Evolutionary conservation across 2,797 vertebrate genomes (phyloP).

Genomic region (Tauraco hartlaubi): DNA sequence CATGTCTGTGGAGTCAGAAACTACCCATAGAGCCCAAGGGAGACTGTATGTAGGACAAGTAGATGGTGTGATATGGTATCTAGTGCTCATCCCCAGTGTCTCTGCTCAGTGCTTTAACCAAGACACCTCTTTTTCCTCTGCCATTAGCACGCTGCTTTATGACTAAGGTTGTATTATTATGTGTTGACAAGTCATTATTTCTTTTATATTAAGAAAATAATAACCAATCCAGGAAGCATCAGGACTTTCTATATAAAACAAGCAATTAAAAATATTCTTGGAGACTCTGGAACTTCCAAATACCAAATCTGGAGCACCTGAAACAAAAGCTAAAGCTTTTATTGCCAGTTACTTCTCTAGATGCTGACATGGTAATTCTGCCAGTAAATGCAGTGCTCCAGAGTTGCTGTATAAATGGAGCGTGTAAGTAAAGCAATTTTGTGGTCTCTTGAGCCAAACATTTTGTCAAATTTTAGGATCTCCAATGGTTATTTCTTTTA

Average conservation of each 20-base stretch:
- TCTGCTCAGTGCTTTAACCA: neutral
- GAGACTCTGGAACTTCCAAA: neutral
- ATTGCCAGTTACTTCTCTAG: neutral
- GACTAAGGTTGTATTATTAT: neutral
- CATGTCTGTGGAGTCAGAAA: fast-evolving
- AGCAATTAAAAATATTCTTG: neutral
- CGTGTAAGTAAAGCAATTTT: neutral
- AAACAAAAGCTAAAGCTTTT: neutral
- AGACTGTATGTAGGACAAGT: neutral
- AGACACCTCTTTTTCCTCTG: neutral
- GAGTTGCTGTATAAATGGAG: neutral
- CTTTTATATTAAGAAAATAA: neutral
- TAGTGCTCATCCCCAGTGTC: neutral
- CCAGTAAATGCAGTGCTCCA: neutral
- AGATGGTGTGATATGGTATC: neutral
- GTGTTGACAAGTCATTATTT: neutral
- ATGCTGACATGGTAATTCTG: neutral
- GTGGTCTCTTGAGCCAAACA: neutral
- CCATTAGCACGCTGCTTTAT: neutral
- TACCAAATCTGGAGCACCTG: neutral
- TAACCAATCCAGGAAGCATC: neutral
- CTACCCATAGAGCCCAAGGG: neutral
- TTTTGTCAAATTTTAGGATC: neutral
- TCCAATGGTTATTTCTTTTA: neutral
- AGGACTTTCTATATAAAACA: neutral